phyloP scores from a whole-genome alignment of 2,113 vertebrate genomes.

The Jacana jacana region DNA sequence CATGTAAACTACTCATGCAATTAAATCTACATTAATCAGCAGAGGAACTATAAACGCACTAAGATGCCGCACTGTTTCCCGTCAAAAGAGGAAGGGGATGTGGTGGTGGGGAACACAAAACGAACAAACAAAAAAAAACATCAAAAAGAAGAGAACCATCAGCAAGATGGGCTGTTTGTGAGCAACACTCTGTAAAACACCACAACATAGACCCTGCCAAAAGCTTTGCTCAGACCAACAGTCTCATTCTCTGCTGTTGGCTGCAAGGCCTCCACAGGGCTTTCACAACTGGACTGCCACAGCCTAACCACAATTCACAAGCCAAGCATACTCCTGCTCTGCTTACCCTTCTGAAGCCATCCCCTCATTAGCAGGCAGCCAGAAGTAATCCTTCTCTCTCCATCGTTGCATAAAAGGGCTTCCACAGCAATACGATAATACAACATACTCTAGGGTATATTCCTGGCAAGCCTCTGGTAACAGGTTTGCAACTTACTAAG shows the following conservation, averaged over 20 bases:
- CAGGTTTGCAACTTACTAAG: background rate
- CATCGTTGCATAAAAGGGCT: background rate
- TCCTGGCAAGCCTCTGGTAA: background rate
- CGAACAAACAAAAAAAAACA: background rate
- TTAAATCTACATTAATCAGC: slow-evolving; percentile 35
- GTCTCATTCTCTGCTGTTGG: background rate
- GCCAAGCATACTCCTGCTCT: background rate
- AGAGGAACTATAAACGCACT: background rate
- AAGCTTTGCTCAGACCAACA: background rate
- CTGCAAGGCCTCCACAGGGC: background rate
- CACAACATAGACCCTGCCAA: background rate
- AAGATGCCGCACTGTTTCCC: background rate
- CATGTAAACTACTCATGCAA: background rate
- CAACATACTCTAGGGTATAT: background rate
- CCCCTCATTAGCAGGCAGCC: background rate
- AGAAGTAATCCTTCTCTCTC: background rate
- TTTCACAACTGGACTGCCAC: background rate
- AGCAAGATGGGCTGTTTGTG: background rate
- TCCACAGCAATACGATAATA: background rate
- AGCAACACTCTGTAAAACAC: background rate
- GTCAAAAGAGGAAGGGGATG: background rate
- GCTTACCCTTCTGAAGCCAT: background rate
- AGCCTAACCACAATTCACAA: background rate
- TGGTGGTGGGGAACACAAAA: background rate
- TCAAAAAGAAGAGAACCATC: background rate